A percentile compares a stretch with the other conserved stretches of the same genome.
These are phyloP conservation scores for Leptinotarsa undecemlineata DNA, from an alignment of 1,140 invertebrate genomes.

Conservation along the genomic window DNA sequence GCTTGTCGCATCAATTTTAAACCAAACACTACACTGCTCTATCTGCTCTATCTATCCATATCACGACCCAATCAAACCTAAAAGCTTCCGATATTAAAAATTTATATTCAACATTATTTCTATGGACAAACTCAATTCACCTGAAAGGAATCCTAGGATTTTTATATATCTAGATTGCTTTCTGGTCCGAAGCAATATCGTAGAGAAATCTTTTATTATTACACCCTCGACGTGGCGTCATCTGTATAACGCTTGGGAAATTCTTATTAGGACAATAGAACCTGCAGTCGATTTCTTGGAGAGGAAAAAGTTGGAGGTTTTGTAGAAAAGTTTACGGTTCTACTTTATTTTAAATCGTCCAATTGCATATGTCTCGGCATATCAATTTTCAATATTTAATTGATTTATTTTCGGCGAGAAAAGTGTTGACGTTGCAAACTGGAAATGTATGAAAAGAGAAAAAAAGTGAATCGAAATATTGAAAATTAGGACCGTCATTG, in stretches of 20 bases:
- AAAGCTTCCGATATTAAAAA: constrained; percentile 11
- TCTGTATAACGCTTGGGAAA: not conserved
- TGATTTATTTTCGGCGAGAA: no score
- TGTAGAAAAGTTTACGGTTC: no score
- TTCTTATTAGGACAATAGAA: not conserved
- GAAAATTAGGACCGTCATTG: no score
- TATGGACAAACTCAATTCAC: constrained; percentile 19
- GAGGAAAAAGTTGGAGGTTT: no score
- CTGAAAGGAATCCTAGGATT: constrained; percentile 14
- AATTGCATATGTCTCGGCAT: no score
- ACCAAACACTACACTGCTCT: not conserved
- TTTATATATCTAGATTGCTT: constrained; percentile 15
- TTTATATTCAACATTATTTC: constrained; percentile 16
- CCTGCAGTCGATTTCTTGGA: not conserved
- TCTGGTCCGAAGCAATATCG: constrained; percentile 20
- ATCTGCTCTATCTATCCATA: not conserved
- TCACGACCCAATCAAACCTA: not conserved
- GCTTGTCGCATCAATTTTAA: not conserved
- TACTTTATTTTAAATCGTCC: no score
- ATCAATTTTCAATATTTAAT: no score
- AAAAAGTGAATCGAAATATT: no score
- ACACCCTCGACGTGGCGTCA: not conserved
- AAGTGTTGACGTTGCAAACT: no score
- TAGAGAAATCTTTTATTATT: constrained; percentile 13
- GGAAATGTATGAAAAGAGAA: no score